A percentile compares a stretch with the other conserved stretches of the same genome.
These are phyloP conservation scores for Leptodirus hochenwartii DNA, from an alignment of 2,888 invertebrate genomes.

Conservation along the genomic window DNA sequence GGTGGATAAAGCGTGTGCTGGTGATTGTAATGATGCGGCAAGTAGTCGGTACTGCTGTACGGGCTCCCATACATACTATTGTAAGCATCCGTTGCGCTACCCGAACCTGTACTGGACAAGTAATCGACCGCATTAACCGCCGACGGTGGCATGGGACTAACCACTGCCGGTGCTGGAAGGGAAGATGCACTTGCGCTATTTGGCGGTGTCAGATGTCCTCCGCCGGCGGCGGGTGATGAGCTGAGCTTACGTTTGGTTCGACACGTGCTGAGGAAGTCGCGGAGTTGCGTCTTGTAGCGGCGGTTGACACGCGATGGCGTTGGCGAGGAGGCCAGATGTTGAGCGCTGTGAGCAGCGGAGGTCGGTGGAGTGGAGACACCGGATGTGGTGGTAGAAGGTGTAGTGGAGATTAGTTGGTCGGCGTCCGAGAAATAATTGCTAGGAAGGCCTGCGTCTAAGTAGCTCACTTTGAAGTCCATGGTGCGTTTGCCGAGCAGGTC, in stretches of 20 bases:
- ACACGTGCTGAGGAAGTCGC: conserved; percentile 86
- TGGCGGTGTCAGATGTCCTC: conserved; percentile 26
- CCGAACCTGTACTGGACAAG: conserved; percentile 41
- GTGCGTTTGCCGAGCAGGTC: conserved; percentile 94
- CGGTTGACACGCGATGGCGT: conserved; percentile 69
- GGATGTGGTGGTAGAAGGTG: conserved; percentile 29
- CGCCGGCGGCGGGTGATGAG: conserved; percentile 16
- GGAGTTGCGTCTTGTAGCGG: conserved; percentile 82
- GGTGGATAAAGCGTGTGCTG: conserved; percentile 40
- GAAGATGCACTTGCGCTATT: conserved; percentile 21
- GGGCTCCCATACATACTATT: conserved; percentile 69
- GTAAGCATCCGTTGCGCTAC: conserved; percentile 40
- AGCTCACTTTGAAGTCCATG: conserved; percentile 98
- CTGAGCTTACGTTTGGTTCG: conserved; percentile 21
- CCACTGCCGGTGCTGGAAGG: conserved; percentile 34
- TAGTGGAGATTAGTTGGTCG: conserved; percentile 50
- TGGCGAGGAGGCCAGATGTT: conserved; percentile 31
- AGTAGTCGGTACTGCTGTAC: conserved; percentile 43
- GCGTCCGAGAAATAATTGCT: conserved; percentile 80
- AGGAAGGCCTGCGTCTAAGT: conserved; percentile 83
- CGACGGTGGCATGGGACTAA: conserved; percentile 35
- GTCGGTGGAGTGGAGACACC: conserved; percentile 28
- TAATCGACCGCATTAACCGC: conserved; percentile 55
- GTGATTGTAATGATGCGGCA: conserved; percentile 54
- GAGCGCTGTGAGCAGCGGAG: too few relatives aligned